Evolutionary conservation across 2,113 vertebrate species (phyloP), one percentile per base, ranked within the genome.

Genomic region (Vidua macroura): DNA sequence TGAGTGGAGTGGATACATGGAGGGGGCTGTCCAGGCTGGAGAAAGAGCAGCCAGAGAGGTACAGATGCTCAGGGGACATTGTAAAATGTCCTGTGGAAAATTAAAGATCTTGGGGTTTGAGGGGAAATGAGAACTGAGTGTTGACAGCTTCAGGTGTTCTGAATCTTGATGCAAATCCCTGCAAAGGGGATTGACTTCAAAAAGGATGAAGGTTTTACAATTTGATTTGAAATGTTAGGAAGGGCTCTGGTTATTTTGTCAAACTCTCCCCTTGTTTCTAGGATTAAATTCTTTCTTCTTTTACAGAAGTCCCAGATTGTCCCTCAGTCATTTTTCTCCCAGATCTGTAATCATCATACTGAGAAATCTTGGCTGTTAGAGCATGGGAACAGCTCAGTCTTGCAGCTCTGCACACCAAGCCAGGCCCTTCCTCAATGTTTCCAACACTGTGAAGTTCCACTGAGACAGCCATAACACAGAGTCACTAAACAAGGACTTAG

Each of bases 1-100:
- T 1, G 98, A 99, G 73, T 99, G 99, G 99, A 99, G 99, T 1
- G 99, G 99, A 14, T 99, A 99, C 97, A 99, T 99, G 99, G 99
- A 99, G 59, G 99, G 99, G 1, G 99, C 99, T 5, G 98, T 99
- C 18, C 98, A 99, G 96, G 99, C 99, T 23, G 99, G 99, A 62
- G 99, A 99, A 92, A 98, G 99, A 95, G 99, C 99, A 9, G 98
- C 98, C 95, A 97, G 99, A 98, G 99, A 99, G 99, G 99, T 99
- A 97, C 70, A 92, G 63, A 31, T 1, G 1, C 24, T 31, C 41
- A 52, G 55, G 70, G 39, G 28, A 3, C 33, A 33, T 64, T 74
- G 17, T 35, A 10, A 84, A 82, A 64, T 76, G 21, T 28, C 44
- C 35, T 49, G 0, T 43, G 23, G 20, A 56, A 81, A 67, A 56